These are phyloP conservation scores for Scaptomyza parva DNA, from an alignment of 2,888 invertebrate genomes.

Conservation along the genomic window DNA sequence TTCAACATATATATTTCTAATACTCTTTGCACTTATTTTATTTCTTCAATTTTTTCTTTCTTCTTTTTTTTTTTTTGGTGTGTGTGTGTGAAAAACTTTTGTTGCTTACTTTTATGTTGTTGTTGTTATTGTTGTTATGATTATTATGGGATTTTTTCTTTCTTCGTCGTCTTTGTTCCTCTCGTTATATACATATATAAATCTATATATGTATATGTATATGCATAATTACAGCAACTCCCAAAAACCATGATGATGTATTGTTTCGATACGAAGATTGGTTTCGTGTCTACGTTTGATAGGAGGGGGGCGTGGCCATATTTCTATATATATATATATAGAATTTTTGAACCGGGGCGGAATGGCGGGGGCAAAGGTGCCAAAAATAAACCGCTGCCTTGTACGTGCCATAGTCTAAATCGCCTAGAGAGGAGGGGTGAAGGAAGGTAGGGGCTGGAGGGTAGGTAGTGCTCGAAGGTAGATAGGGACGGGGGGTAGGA, in stretches of 20 bases:
- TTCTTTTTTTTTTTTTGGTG: not conserved
- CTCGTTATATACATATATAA: conserved; percentile 11
- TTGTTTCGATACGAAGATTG: conserved; percentile 67
- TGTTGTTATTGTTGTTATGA: conserved; percentile 17
- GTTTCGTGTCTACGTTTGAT: not conserved
- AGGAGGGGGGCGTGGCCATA: not conserved
- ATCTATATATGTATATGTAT: conserved; percentile 69
- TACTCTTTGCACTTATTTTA: too few relatives aligned
- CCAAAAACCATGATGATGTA: conserved; percentile 56
- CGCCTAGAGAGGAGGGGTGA: conserved; percentile 38
- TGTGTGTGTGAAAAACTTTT: conserved; percentile 33
- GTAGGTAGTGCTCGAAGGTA: too few relatives aligned
- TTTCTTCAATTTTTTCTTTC: too few relatives aligned
- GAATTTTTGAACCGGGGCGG: conserved; percentile 20
- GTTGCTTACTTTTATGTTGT: conserved; percentile 21
- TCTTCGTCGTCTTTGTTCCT: not conserved
- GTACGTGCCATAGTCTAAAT: conserved; percentile 61
- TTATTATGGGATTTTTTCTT: conserved; percentile 5
- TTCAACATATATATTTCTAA: not conserved
- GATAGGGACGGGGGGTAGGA: too few relatives aligned
- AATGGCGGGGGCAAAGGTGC: conserved; percentile 51
- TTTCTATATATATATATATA: not conserved
- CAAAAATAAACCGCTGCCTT: conserved; percentile 69
- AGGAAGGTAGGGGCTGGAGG: too few relatives aligned
- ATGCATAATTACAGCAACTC: conserved; percentile 67